Conservation (phyloP, 2,888 invertebrate genomes). For the Augiades crinisus region DNA sequence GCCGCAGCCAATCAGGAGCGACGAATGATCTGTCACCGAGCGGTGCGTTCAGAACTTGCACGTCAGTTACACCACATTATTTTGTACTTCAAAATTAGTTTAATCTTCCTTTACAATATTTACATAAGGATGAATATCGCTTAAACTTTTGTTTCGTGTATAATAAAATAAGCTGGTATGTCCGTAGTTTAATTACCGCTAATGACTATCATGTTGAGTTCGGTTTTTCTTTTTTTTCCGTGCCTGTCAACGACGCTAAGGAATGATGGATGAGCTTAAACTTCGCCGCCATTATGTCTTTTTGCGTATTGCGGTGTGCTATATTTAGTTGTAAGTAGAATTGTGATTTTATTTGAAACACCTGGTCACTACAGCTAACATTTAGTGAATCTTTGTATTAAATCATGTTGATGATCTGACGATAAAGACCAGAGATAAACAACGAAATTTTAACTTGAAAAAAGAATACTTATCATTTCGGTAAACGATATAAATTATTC, state of each 20-base stretch:
- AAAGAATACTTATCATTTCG: no score
- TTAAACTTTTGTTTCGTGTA: constrained; percentile 5
- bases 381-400: no score
- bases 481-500: no score
- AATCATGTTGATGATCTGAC: no score
- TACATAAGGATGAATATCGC: constrained; percentile 30
- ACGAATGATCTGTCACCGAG: constrained; percentile 57
- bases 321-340: constrained; percentile 20
- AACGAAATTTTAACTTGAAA: no score
- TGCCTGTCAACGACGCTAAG: constrained; percentile 36
- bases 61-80: constrained; percentile 12
- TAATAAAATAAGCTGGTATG: constrained; percentile 35
- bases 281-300: constrained; percentile 30
- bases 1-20: constrained; percentile 66
- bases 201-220: constrained; percentile 51
- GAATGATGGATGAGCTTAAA: constrained; percentile 45
- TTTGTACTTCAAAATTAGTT: constrained; percentile 2
- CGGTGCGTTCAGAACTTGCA: constrained; percentile 36
- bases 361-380: no score
- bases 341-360: constrained; percentile 19
- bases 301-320: constrained; percentile 23
- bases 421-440: no score
- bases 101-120: background rate
- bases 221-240: constrained; percentile 38
- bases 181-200: constrained; percentile 50